These are phyloP conservation scores for Orientallactaga sibirica DNA, from an alignment of 2,797 vertebrate genomes.

Conservation along the genomic window DNA sequence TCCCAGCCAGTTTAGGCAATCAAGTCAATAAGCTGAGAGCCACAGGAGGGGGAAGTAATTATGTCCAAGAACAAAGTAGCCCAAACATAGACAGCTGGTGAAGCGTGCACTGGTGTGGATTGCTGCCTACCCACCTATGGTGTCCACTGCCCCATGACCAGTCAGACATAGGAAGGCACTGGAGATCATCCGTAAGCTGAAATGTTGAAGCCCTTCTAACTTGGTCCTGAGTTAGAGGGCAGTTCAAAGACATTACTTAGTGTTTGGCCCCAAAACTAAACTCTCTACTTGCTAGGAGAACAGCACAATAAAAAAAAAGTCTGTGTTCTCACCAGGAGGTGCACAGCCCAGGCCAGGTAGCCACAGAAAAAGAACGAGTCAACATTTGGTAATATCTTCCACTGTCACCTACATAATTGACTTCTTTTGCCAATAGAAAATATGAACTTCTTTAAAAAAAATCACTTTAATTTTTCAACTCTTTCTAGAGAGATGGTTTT, in stretches of 20 bases:
- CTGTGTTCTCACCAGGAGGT: background rate
- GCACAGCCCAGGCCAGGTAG: too few relatives aligned
- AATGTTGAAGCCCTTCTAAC: too few relatives aligned
- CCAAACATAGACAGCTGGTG: too few relatives aligned
- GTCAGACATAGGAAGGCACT: background rate
- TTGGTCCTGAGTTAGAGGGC: too few relatives aligned
- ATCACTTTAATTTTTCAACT: background rate
- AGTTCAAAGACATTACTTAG: background rate
- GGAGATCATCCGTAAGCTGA: too few relatives aligned
- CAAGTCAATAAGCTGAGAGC: background rate
- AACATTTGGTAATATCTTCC: background rate
- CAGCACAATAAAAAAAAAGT: background rate
- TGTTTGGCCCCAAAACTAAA: background rate
- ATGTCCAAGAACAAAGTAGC: too few relatives aligned
- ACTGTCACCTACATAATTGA: too few relatives aligned
- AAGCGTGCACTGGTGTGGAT: too few relatives aligned
- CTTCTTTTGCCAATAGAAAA: too few relatives aligned
- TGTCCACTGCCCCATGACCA: too few relatives aligned
- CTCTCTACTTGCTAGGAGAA: background rate
- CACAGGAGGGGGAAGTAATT: background rate
- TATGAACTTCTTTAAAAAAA: background rate
- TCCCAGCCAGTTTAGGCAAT: background rate
- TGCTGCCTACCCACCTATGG: background rate
- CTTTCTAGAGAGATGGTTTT: background rate
- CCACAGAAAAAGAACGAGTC: background rate